A percentile compares a stretch with the other conserved stretches of the same genome.
These are phyloP conservation scores for Acanthornis magna DNA, from an alignment of 2,797 vertebrate genomes.

Conservation along the genomic window DNA sequence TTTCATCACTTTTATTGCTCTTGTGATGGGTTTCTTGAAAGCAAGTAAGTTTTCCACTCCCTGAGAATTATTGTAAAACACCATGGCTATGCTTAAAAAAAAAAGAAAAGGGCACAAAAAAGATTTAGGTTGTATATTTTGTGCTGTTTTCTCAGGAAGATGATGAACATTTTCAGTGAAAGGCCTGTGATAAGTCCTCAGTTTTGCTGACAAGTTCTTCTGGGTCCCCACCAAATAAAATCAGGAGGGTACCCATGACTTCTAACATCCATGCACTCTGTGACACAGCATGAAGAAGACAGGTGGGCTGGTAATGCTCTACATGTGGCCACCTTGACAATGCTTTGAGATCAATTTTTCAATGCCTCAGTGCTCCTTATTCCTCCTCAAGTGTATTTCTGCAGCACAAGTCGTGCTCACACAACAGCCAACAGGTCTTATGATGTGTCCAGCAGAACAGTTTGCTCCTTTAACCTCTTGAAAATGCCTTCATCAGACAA, in stretches of 20 bases:
- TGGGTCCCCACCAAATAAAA: constrained; percentile 12
- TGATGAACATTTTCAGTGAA: constrained; percentile 33
- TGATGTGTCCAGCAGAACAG: rapidly evolving
- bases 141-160: constrained; percentile 35
- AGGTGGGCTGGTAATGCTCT: neutral
- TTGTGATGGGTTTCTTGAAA: constrained; percentile 15
- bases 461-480: neutral
- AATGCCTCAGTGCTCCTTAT: neutral
- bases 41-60: constrained; percentile 23
- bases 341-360: neutral
- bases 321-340: neutral
- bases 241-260: neutral
- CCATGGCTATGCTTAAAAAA: constrained; percentile 3
- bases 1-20: constrained; percentile 40
- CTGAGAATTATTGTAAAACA: constrained; percentile 31
- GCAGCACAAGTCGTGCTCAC: neutral
- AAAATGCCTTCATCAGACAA: neutral
- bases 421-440: neutral
- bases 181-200: constrained; percentile 22
- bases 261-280: neutral
- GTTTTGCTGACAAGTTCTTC: neutral
- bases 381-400: neutral
- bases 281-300: neutral
- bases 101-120: neutral
- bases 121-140: constrained; percentile 12